Evolutionary conservation across 2,888 invertebrate genomes (phyloP).

Genomic region (Drosophila mulleri): DNA sequence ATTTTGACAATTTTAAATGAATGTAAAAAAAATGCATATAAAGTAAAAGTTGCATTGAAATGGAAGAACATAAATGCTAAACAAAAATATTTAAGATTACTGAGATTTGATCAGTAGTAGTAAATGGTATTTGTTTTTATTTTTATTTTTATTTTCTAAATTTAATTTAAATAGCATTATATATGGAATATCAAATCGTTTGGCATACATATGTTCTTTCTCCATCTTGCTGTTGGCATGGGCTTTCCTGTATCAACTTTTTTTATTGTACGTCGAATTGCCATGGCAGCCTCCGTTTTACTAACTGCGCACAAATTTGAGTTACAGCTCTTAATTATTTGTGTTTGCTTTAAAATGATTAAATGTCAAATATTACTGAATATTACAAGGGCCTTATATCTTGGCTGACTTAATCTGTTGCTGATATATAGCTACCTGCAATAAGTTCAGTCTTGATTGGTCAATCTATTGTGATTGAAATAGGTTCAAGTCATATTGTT

Average conservation of each 20-base stretch:
- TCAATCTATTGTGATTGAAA: no score
- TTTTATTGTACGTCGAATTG: background rate
- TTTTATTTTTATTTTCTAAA: background rate
- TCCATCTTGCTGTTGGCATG: background rate
- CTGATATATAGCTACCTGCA: no score
- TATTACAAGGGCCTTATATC: no score
- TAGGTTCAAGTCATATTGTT: no score
- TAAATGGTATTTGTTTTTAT: no score
- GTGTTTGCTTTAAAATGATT: no score
- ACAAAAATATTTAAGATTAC: background rate
- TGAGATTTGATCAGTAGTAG: background rate
- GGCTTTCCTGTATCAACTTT: background rate
- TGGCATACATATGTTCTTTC: no score
- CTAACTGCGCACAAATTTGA: background rate
- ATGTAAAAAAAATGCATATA: background rate
- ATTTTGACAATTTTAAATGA: conserved; percentile 18
- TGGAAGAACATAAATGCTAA: background rate
- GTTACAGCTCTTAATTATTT: background rate
- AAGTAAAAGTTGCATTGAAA: background rate
- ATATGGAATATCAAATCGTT: background rate
- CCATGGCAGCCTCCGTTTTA: background rate
- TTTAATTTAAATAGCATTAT: background rate
- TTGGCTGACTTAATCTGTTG: no score
- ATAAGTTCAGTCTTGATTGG: no score
- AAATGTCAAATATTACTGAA: no score